Conservation (phyloP, 2,113 vertebrate species). For the Tachysurus vachellii region DNA sequence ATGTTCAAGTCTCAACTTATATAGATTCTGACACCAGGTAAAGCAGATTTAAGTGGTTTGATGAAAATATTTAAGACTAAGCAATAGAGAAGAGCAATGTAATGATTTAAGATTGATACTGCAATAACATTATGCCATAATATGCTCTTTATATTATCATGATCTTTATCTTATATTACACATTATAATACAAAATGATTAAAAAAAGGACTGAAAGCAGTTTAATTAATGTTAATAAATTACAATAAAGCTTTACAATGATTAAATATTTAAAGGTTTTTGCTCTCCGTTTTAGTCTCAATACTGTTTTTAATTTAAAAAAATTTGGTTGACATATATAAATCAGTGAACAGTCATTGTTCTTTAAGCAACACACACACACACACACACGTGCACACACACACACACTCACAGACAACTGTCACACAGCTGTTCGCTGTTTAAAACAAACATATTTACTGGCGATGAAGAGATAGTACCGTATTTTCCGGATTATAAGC, state of each 20-base stretch:
- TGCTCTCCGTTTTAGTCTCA: neutral
- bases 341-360: neutral
- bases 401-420: neutral
- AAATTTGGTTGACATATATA: neutral
- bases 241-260: no score
- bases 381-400: neutral
- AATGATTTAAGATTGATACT: no score
- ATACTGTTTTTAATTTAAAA: no score
- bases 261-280: no score
- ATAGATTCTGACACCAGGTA: neutral
- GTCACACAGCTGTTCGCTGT: neutral
- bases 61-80: neutral
- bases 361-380: neutral
- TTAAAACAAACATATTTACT: neutral
- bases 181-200: no score
- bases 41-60: neutral
- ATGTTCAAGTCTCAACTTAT: neutral
- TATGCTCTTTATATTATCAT: no score
- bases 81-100: neutral
- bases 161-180: no score
- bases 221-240: neutral
- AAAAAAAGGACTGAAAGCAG: no score
- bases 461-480: no score
- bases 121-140: no score
- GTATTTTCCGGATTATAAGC: no score